Conservation (phyloP, 2,797 vertebrate species). For the Paedocypris micromegethes region DNA sequence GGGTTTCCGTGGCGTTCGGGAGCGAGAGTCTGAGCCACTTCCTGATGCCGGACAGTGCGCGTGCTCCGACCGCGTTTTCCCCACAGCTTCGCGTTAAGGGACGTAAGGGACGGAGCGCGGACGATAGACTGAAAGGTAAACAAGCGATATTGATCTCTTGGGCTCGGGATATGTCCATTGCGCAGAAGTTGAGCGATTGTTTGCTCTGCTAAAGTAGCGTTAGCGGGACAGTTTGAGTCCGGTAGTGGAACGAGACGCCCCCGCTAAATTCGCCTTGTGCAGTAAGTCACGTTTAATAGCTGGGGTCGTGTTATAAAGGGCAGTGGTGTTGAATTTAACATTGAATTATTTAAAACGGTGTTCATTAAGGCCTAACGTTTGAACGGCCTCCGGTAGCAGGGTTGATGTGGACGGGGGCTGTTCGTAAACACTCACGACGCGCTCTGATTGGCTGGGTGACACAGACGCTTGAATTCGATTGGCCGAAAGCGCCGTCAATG, state of each 20-base stretch:
- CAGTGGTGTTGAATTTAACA: slow-evolving; percentile 44
- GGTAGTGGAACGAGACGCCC: background rate
- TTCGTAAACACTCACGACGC: slow-evolving; percentile 43
- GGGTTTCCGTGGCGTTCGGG: slow-evolving; percentile 51
- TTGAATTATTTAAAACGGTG: slow-evolving; percentile 65
- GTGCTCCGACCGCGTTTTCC: slow-evolving; percentile 36
- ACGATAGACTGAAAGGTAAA: slow-evolving; percentile 61
- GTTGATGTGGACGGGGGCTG: slow-evolving; percentile 46
- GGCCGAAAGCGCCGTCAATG: slow-evolving; percentile 51
- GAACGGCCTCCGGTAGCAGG: slow-evolving; percentile 52
- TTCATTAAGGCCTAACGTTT: slow-evolving; percentile 67
- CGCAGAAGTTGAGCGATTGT: slow-evolving; percentile 6
- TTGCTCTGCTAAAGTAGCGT: slow-evolving; percentile 54
- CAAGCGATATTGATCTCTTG: background rate
- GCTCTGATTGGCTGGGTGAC: slow-evolving; percentile 41
- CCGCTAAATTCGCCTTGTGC: too few species aligned
- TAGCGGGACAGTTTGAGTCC: slow-evolving; percentile 35
- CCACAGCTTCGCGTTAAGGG: slow-evolving; percentile 42
- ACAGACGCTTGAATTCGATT: slow-evolving; percentile 46
- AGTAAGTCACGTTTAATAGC: too few species aligned
- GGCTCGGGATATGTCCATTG: slow-evolving; percentile 32
- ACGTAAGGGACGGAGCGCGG: slow-evolving; percentile 51
- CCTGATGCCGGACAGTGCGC: slow-evolving; percentile 67
- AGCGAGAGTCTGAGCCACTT: slow-evolving; percentile 63
- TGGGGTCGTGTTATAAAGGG: background rate